Percentiles rank a stretch among this genome's conserved stretches.
Evolutionary conservation across 2,888 invertebrate genomes (phyloP).

Genomic region (Drosophila tripunctata): DNA sequence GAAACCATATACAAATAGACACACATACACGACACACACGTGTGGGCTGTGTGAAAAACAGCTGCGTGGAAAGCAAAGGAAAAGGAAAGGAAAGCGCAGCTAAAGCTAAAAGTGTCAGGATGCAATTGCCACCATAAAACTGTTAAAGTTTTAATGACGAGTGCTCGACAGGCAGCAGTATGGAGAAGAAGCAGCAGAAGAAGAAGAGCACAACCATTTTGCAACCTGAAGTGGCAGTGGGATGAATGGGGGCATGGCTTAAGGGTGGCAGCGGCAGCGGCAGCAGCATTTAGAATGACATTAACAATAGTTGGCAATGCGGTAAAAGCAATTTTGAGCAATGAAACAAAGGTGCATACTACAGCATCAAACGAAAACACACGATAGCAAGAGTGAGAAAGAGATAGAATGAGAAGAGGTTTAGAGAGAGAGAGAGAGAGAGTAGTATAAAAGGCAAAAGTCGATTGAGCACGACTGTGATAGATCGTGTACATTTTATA

Average conservation of each 20-base stretch:
- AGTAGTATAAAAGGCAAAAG: not conserved
- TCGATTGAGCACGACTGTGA: not conserved
- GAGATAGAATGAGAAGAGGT: constrained; percentile 1
- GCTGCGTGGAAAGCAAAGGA: constrained; percentile 5
- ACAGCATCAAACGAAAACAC: not conserved
- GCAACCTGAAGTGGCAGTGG: constrained; percentile 25
- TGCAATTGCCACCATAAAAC: constrained; percentile 63
- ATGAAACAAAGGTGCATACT: constrained; percentile 58
- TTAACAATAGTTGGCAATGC: constrained; percentile 76
- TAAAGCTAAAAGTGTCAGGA: constrained; percentile 62
- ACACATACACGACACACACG: not conserved
- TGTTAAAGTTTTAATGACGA: constrained; percentile 77
- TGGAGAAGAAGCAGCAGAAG: too few relatives aligned
- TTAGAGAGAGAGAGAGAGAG: not conserved
- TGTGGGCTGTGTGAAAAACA: constrained; percentile 8
- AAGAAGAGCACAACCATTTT: constrained; percentile 18
- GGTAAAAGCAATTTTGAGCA: constrained; percentile 73
- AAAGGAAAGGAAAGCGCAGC: constrained; percentile 20
- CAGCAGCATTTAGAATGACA: constrained; percentile 62
- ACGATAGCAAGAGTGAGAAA: too few relatives aligned
- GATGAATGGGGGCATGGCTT: constrained; percentile 22
- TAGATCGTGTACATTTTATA: not conserved
- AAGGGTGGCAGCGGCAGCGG: constrained; percentile 12
- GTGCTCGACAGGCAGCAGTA: constrained; percentile 25
- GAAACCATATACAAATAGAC: not conserved